Base-by-base conservation (phyloP, 2,113 vertebrate genomes). In the Clupea harengus region DNA sequence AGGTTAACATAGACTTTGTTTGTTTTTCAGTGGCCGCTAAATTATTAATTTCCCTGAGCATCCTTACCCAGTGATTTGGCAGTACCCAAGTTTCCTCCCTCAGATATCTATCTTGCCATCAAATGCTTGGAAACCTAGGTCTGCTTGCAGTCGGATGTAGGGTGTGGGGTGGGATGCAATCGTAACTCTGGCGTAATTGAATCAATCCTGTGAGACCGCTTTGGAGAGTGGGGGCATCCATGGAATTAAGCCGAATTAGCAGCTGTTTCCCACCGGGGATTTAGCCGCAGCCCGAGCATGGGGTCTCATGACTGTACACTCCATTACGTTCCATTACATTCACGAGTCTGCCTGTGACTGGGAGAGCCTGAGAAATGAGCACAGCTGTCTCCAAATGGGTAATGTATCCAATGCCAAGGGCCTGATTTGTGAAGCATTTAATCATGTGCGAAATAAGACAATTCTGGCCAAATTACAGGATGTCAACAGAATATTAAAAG, bases 161-260 rank as follows among this genome's bases (percentile, higher is more conserved):
- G 25, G 60, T n/a, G 64, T 82, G 32, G 39, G 90, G 90, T 22
- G 64, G 64, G n/a, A 25, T 72, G n/a, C n/a, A 32, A 8, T 72
- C 64, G 32, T 72, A 72, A 32, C 64, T 72, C 90, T 87, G 88
- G 81, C 90, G 88, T 93, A 93, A 93, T 92, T 93, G 92, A 95
- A 93, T 87, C 64, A 72, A 72, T 72, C 90, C 84, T 86, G 83
- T 86, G 86, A 84, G 91, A 91, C 90, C 91, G 88, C 88, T 86
- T 92, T 93, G 89, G 93, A 92, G 89, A 91, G 91, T 87, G 92
- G 91, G 92, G 88, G 91, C 91, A 92, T 91, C 90, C 89, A 87
- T 89, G 90, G 92, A 92, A 94, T 95, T 93, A 93, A 89, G 89
- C 88, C 87, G 91, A 94, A 94, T 95, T 94, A 94, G 92, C 88